These are phyloP conservation scores for Exocentrus adspersus DNA, from an alignment of 2,888 invertebrate species.

Conservation along the genomic window DNA sequence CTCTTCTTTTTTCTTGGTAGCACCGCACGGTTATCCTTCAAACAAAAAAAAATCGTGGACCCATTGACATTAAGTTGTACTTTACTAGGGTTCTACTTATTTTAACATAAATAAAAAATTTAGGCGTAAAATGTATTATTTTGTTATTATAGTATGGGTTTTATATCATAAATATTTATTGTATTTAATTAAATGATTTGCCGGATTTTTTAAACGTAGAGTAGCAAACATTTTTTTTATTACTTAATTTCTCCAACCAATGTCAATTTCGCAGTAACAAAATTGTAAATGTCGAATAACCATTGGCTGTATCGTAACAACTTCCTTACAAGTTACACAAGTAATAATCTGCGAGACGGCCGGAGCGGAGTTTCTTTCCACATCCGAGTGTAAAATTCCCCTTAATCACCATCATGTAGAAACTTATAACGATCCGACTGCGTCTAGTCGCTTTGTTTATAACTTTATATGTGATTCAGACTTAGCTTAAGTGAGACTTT, in stretches of 20 bases:
- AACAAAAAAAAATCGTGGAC: slow-evolving; percentile 28
- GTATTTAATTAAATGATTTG: slow-evolving; percentile 43
- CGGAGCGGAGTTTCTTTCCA: slow-evolving; percentile 6
- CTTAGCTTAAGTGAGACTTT: slow-evolving; percentile 31
- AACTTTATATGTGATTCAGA: slow-evolving; percentile 41
- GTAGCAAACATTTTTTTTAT: slow-evolving; percentile 28
- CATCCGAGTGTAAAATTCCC: background rate
- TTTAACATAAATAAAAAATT: slow-evolving; percentile 30
- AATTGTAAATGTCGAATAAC: slow-evolving; percentile 17
- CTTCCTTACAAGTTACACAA: no score
- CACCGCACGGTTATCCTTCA: slow-evolving; percentile 23
- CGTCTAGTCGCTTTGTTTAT: slow-evolving; percentile 35
- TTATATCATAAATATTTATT: slow-evolving; percentile 51
- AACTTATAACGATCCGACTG: slow-evolving; percentile 40
- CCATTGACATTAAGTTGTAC: slow-evolving; percentile 38
- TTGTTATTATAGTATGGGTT: slow-evolving; percentile 35
- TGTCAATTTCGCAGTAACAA: slow-evolving; percentile 25
- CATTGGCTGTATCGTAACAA: slow-evolving; percentile 15
- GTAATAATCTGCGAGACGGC: slow-evolving; percentile 10
- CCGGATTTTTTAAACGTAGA: slow-evolving; percentile 40
- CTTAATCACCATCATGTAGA: slow-evolving; percentile 31
- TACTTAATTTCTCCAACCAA: slow-evolving; percentile 30
- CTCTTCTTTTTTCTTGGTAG: slow-evolving; percentile 28
- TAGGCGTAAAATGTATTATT: slow-evolving; percentile 42
- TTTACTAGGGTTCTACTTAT: slow-evolving; percentile 42